Evolutionary conservation across 2,888 invertebrate species (phyloP).

Genomic region (Protophormia terraenovae): DNA sequence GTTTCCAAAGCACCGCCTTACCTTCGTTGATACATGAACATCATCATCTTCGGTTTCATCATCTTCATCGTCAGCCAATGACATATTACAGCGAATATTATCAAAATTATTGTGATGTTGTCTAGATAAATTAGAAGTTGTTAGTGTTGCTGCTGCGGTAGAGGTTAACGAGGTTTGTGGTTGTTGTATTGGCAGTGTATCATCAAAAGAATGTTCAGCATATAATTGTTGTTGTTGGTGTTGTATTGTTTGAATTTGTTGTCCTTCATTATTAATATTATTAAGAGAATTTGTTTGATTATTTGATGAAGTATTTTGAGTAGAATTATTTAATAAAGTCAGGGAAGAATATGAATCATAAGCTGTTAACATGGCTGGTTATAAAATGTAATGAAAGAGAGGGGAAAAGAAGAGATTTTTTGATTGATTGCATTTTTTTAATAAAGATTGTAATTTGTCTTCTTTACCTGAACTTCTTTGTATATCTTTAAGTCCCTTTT

Average conservation of each 20-base stretch:
- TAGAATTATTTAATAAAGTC: constrained; percentile 71
- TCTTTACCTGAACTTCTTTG: constrained; percentile 79
- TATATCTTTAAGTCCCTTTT: constrained; percentile 81
- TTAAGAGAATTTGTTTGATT: constrained; percentile 41
- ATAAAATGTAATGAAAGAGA: neutral
- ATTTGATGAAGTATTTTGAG: constrained; percentile 35
- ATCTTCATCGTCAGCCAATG: constrained; percentile 65
- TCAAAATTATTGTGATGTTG: constrained; percentile 65
- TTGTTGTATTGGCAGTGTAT: constrained; percentile 35
- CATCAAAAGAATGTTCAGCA: constrained; percentile 53
- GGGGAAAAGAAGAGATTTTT: no score
- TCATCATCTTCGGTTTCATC: constrained; percentile 76
- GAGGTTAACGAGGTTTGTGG: constrained; percentile 21
- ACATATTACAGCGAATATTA: constrained; percentile 65
- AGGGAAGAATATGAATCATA: constrained; percentile 75
- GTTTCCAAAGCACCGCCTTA: constrained; percentile 86
- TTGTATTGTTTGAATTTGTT: no score
- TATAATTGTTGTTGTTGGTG: neutral
- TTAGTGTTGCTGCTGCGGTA: constrained; percentile 48
- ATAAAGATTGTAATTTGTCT: no score
- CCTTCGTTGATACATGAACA: constrained; percentile 82
- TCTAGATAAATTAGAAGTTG: constrained; percentile 42
- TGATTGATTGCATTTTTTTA: no score
- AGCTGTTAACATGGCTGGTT: constrained; percentile 72
- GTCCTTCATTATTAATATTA: constrained; percentile 36